Evolutionary conservation across 2,113 vertebrate species (phyloP), one percentile per base, ranked within the genome.

Genomic region (Electrona antarctica): DNA sequence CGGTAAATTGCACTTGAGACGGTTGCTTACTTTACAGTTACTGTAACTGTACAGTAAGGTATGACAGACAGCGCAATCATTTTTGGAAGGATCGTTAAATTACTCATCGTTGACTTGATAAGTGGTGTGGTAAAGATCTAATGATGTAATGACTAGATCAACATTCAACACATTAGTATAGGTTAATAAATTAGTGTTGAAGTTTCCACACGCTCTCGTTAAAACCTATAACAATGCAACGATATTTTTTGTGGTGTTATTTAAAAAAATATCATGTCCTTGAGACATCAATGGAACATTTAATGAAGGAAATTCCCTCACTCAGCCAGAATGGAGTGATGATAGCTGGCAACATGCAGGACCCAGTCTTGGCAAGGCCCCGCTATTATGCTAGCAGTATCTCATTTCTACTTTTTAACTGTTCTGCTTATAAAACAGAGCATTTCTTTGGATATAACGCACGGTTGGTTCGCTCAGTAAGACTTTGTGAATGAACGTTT

Each of bases 381-480:
- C 58, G 29, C 71, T 56, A 57, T 70, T 64, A 45, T 72, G 48
- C 71, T 79, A 62, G 61, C 6, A 11, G 48, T 70, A 76, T 85
- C 72, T 21, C 77, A 75, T 73, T 82, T 79, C 61, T 60, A 62
- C 77, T 73, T 85, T 33, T 84, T 45, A 77, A 52, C 60, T 68
- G 66, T 79, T 74, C 61, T 14, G 54, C 59, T 74, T 83, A 50
- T 83, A 82, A 89, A 89, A 85, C 72, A 14, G 41, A 79, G 67
- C 60, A 70, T 87, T 89, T 87, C 80, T 88, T 82, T 81, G 85
- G 65, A 67, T 75, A 70, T 75, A 74, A 79, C 80, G 70, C 58
- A 21, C 51, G 69, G 77, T 64, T 49, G 59, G 59, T 64, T 45
- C 61, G 65, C 68, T 77, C 57, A 56, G 54, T 7, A 68, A 71